Base-by-base conservation (phyloP, 2,888 invertebrate genomes). In the Dexiosoma caninum region DNA sequence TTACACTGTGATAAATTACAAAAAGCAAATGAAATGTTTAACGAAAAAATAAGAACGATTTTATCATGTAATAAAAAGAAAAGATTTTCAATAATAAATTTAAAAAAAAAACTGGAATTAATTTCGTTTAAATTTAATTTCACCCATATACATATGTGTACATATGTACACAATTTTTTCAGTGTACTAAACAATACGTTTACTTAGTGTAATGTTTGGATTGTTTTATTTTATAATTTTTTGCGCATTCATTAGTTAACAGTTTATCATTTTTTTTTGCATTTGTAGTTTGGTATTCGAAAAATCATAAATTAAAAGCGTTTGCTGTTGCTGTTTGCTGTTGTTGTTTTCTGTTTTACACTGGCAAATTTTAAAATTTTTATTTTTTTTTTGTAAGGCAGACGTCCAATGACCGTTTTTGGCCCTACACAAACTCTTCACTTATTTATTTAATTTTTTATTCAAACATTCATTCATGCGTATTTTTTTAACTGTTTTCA, bases 361-460 rank as follows among this genome's bases (percentile, higher is more conserved):
- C 32, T 53, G 0, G 49, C 40, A 40, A n/a, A 37, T 64, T 66
- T 62, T 64, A 23, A 19, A 55, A 37, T 64, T 66, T 62, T 64
- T 16, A 19, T 46, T 32, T 7, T 27, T 72, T 42, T 44, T 67
- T 42, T 14, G 12, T 59, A 67, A 75, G 51, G 12, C 72, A 62
- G 67, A 69, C 67, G 59, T 78, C 74, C 62, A 74, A 57, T 78
- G 71, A 74, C 74, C 74, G 55, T 62, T 64, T 74, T 67, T 62
- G 60, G 76, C 76, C 76, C 76, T 76, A 67, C 27, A 42, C 40
- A 62, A 40, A 49, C 7, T 51, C 37, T 16, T 27, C 42, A n/a
- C n/a, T n/a, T n/a, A n/a, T n/a, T n/a, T n/a, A n/a, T n/a, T n/a
- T n/a, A n/a, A n/a, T n/a, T 72, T 51, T 60, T 60, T 14, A 46